Percentiles rank a stretch among this genome's conserved stretches.
Evolutionary conservation across 2,113 vertebrate genomes (phyloP).

Genomic region (Corapipo altera): DNA sequence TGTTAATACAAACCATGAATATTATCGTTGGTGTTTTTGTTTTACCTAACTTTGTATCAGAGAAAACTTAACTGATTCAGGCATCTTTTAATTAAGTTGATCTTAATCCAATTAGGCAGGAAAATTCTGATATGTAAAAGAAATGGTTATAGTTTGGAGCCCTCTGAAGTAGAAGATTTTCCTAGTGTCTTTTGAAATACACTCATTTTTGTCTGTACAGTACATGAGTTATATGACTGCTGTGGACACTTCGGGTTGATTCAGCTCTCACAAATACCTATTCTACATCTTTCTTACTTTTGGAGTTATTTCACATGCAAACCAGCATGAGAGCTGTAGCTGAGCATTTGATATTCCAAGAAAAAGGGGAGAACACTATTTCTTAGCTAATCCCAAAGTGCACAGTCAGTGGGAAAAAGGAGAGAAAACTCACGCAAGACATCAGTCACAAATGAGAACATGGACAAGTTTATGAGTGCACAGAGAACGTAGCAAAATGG

Average conservation of each 20-base stretch:
- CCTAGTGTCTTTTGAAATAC: constrained; percentile 8
- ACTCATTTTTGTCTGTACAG: neutral
- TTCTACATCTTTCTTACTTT: neutral
- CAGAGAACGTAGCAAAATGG: neutral
- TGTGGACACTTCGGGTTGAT: neutral
- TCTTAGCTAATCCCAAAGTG: neutral
- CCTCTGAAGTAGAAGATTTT: constrained; percentile 34
- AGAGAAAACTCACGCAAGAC: neutral
- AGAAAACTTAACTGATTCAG: constrained; percentile 70
- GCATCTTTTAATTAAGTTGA: constrained; percentile 73
- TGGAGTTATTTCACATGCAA: neutral
- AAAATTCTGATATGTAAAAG: constrained; percentile 59
- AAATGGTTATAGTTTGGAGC: constrained; percentile 45
- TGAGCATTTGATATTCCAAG: neutral
- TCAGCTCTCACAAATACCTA: neutral
- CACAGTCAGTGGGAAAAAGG: neutral
- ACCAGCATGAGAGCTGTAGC: neutral
- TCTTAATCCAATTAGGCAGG: constrained; percentile 75
- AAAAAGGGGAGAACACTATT: neutral
- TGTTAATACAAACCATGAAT: constrained; percentile 72
- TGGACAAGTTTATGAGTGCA: neutral
- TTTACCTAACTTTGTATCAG: constrained; percentile 65
- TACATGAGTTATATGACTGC: neutral
- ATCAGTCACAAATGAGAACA: neutral
- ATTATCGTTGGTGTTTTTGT: constrained; percentile 58